A percentile compares a stretch with the other conserved stretches of the same genome.
Evolutionary conservation across 2,888 invertebrate species (phyloP).

Genomic region (Apamea sordens): DNA sequence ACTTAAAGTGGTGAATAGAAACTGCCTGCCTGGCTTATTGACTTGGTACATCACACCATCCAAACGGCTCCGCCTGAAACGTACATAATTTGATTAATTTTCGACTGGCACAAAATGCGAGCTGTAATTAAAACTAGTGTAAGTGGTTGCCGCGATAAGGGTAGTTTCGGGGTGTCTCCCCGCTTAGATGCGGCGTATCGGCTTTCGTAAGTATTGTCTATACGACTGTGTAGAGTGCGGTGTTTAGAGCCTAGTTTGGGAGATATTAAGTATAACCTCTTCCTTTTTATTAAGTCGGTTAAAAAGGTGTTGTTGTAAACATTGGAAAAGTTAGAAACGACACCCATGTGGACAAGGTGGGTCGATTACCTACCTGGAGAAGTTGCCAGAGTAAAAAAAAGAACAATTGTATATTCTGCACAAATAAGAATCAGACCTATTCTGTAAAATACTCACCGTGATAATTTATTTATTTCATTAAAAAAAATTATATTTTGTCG

Average conservation of each 20-base stretch:
- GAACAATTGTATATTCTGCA: no score
- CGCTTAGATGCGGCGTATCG: slow-evolving; percentile 74
- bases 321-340: background rate
- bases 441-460: no score
- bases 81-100: slow-evolving; percentile 89
- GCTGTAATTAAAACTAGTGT: slow-evolving; percentile 89
- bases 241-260: background rate
- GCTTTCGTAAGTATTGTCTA: slow-evolving; percentile 63
- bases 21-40: background rate
- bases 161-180: slow-evolving; percentile 77
- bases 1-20: background rate
- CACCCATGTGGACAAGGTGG: background rate
- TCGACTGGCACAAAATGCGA: slow-evolving; percentile 87
- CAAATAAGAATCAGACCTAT: no score
- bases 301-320: background rate
- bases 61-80: slow-evolving; percentile 76
- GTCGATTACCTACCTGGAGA: no score
- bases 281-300: background rate
- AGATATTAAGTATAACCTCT: background rate
- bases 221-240: slow-evolving; percentile 62
- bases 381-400: no score
- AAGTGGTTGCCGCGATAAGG: slow-evolving; percentile 88
- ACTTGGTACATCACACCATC: slow-evolving; percentile 67
- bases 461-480: no score
- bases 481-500: no score